Percentiles rank a stretch among this genome's conserved stretches.
phyloP scores from a whole-genome alignment of 30 jellyfish, hydroid and myxozoan species.

The Cassiopea xamachana region DNA sequence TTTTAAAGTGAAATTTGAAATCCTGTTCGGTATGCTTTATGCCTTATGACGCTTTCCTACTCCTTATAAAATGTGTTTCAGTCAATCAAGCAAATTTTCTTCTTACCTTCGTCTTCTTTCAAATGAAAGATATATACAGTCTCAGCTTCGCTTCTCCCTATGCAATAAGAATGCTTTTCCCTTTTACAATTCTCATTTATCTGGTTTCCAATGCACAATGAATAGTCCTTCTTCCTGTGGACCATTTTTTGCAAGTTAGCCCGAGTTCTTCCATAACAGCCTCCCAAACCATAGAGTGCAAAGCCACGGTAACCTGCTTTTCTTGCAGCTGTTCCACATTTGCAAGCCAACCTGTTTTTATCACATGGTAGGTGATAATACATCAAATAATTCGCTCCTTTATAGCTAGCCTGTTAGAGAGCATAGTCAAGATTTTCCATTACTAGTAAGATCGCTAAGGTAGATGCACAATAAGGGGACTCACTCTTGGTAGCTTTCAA shows the following conservation, averaged over 20 bases:
- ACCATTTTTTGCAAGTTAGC: neutral
- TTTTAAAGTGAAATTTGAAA: too few relatives aligned
- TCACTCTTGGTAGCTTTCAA: too few relatives aligned
- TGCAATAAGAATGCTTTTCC: conserved; percentile 5
- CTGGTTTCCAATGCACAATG: conserved; percentile 28
- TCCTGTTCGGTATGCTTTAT: too few relatives aligned
- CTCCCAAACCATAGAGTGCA: conserved; percentile 55
- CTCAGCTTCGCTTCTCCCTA: conserved; percentile 45
- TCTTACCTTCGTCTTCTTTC: neutral
- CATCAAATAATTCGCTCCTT: neutral
- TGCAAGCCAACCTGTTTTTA: conserved; percentile 48
- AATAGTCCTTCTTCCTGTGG: neutral
- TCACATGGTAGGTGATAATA: neutral
- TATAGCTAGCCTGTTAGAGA: neutral
- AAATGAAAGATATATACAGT: conserved; percentile 25
- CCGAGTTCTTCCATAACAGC: conserved; percentile 44
- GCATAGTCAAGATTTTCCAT: neutral
- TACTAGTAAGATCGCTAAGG: too few relatives aligned
- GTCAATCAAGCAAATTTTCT: neutral
- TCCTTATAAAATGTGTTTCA: too few relatives aligned
- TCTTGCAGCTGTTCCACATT: conserved; percentile 32
- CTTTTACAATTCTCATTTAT: neutral
- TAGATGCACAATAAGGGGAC: too few relatives aligned
- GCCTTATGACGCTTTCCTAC: too few relatives aligned
- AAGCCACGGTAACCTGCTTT: conserved; percentile 27